Conservation (phyloP, 1,140 invertebrate genomes). For the Melitaea cinxia region DNA sequence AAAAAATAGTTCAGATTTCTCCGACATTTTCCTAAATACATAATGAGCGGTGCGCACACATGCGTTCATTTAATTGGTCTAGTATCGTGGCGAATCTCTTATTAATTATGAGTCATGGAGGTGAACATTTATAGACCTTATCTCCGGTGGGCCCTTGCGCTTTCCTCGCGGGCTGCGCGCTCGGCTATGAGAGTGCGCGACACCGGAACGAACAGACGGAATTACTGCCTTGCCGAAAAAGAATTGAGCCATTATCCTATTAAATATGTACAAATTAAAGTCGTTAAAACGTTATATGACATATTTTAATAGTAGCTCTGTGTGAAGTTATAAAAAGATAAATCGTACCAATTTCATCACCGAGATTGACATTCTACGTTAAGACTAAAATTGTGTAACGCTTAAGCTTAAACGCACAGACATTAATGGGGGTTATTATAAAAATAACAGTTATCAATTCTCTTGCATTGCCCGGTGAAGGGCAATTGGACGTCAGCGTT, state of each 20-base stretch:
- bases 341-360: neutral
- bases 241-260: constrained; percentile 23
- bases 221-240: constrained; percentile 25
- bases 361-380: neutral
- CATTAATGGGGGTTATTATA: constrained; percentile 30
- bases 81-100: constrained; percentile 47
- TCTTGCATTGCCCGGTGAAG: constrained; percentile 32
- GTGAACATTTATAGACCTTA: constrained; percentile 72
- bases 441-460: constrained; percentile 34
- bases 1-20: neutral
- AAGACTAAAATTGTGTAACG: constrained; percentile 14
- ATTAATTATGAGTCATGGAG: constrained; percentile 65
- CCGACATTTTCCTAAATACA: neutral
- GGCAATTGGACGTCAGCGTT: constrained; percentile 34
- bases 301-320: neutral
- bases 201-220: constrained; percentile 53
- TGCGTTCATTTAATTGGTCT: constrained; percentile 61
- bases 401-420: constrained; percentile 20
- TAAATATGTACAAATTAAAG: constrained; percentile 23
- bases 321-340: neutral
- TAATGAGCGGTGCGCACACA: constrained; percentile 1
- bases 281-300: neutral
- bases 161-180: constrained; percentile 35
- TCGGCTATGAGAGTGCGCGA: constrained; percentile 34
- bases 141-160: constrained; percentile 66